Evolutionary conservation across 1,140 invertebrate species (phyloP).

Genomic region (Camponotus vicinus): DNA sequence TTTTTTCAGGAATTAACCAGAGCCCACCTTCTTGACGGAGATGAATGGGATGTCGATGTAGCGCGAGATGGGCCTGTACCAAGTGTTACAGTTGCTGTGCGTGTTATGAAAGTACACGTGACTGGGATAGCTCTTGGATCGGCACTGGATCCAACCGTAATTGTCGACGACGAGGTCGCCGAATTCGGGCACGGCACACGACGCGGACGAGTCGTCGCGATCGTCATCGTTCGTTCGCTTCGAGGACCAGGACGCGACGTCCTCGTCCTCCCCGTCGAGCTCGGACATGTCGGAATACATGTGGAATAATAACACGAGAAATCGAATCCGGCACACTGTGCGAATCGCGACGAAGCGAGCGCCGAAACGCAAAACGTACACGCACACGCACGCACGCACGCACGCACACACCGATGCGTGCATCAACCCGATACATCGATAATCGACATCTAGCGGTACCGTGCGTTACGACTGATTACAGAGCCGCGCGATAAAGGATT

Average conservation of each 20-base stretch:
- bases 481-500: background rate
- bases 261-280: background rate
- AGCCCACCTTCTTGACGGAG: background rate
- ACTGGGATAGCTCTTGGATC: constrained; percentile 61
- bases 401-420: background rate
- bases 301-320: too few species aligned
- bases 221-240: too few species aligned
- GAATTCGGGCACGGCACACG: constrained; percentile 54
- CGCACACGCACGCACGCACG: background rate
- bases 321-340: background rate
- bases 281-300: background rate
- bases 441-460: constrained; percentile 18
- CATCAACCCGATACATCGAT: background rate
- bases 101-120: constrained; percentile 64
- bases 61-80: constrained; percentile 61
- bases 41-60: constrained; percentile 4
- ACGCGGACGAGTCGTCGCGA: background rate
- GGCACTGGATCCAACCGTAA: constrained; percentile 72
- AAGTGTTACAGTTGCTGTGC: constrained; percentile 59
- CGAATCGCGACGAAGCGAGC: background rate
- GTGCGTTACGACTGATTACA: background rate
- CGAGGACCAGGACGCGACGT: background rate
- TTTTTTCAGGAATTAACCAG: background rate
- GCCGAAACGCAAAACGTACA: background rate
- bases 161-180: constrained; percentile 67